Conservation (phyloP, 2,113 vertebrate species). For the Opisthocomus hoazin region DNA sequence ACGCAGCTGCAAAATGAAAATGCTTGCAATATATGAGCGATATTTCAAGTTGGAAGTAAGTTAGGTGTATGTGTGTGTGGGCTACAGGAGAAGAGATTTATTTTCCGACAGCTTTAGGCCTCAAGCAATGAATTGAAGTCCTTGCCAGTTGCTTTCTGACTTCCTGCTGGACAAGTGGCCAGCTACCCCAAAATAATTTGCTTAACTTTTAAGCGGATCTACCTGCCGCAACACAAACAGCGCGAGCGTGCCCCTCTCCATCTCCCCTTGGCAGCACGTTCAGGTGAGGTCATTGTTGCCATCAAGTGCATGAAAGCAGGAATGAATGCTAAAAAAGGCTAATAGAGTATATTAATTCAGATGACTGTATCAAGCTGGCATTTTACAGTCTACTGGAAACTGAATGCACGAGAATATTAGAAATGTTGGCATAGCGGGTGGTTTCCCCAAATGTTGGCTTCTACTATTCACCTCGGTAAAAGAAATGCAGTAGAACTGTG, state of each 20-base stretch:
- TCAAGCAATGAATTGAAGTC: background rate
- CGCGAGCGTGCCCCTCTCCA: rapidly evolving
- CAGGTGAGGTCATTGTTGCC: background rate
- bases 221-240: background rate
- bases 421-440: constrained; percentile 29
- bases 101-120: constrained; percentile 14
- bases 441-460: constrained; percentile 51
- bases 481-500: background rate
- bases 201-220: background rate
- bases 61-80: background rate
- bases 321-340: constrained; percentile 7
- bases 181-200: background rate
- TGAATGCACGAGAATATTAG: constrained; percentile 23
- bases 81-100: background rate
- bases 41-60: constrained; percentile 27
- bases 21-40: background rate
- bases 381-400: constrained; percentile 56
- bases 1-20: constrained; percentile 37
- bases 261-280: background rate
- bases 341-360: constrained; percentile 40
- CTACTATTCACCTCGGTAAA: background rate
- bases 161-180: background rate
- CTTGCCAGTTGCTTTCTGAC: constrained; percentile 10
- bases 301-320: background rate
- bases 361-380: constrained; percentile 41